phyloP scores from a whole-genome alignment of 2,113 vertebrate genomes.

The Progne subis region DNA sequence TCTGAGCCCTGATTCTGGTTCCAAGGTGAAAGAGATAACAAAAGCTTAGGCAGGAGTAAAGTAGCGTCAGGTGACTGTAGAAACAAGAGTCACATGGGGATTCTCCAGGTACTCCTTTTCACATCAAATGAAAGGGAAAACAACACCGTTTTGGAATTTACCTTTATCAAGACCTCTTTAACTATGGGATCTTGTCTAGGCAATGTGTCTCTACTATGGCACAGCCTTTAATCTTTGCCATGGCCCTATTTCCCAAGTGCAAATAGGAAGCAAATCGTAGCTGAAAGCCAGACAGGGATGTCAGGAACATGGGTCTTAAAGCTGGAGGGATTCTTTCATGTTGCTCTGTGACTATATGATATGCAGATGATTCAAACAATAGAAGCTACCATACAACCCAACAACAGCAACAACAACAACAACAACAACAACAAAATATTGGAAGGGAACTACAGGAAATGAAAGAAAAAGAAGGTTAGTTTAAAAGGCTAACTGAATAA shows the following conservation, averaged over 20 bases:
- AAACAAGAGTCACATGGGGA: not conserved
- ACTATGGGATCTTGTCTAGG: not conserved
- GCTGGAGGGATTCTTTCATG: not conserved
- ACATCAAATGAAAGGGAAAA: not conserved
- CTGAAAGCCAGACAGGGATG: not conserved
- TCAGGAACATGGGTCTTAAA: not conserved
- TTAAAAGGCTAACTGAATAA: not conserved
- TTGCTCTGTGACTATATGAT: not conserved
- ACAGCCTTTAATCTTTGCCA: not conserved
- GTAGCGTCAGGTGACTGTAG: not conserved
- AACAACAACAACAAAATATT: not conserved
- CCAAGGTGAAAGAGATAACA: not conserved
- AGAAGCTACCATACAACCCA: not conserved
- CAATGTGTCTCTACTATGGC: fast-evolving
- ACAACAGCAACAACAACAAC: not conserved
- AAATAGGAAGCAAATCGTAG: not conserved
- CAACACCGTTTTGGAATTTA: not conserved
- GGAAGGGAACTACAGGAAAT: not conserved
- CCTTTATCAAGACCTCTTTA: not conserved
- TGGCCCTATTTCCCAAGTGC: not conserved
- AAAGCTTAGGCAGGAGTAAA: not conserved
- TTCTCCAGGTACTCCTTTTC: not conserved
- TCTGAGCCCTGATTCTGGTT: not conserved
- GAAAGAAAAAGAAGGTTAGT: not conserved
- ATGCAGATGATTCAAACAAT: not conserved